phyloP scores from a whole-genome alignment of 2,888 invertebrate genomes.

The Carcina quercana region DNA sequence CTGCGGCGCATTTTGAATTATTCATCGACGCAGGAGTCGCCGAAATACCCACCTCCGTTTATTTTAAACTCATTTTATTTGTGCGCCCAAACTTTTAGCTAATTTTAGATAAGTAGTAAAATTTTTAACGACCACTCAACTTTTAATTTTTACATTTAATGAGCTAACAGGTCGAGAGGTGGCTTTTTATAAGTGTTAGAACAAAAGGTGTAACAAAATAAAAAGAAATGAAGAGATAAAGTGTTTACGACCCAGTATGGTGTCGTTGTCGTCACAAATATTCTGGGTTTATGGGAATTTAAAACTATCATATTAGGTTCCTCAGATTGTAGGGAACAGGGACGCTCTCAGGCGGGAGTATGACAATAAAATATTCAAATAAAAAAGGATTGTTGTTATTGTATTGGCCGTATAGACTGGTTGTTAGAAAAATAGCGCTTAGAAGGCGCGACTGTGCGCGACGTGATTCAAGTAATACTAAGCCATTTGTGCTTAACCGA shows the following conservation, averaged over 20 bases:
- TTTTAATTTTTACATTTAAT: slow-evolving; percentile 8
- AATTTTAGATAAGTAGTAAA: not conserved
- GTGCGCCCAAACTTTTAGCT: not conserved
- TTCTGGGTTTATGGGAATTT: slow-evolving; percentile 51
- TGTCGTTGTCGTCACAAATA: slow-evolving; percentile 42
- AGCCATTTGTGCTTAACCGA: too few species aligned
- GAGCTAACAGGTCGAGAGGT: slow-evolving; percentile 13
- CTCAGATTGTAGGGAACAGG: too few species aligned
- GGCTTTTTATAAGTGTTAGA: slow-evolving; percentile 21
- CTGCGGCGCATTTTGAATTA: slow-evolving; percentile 26
- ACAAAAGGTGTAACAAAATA: slow-evolving; percentile 46
- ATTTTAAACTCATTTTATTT: not conserved
- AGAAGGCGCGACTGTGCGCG: too few species aligned
- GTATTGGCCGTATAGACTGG: too few species aligned
- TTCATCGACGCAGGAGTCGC: slow-evolving; percentile 16
- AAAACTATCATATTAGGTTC: slow-evolving; percentile 44
- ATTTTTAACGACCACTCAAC: too few species aligned
- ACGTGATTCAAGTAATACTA: too few species aligned
- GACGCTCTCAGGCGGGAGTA: too few species aligned
- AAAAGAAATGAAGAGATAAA: slow-evolving; percentile 62
- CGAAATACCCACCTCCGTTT: not conserved
- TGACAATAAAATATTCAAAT: too few species aligned
- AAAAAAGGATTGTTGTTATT: too few species aligned
- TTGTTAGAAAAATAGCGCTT: too few species aligned
- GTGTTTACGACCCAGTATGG: slow-evolving; percentile 61